Base-by-base conservation (phyloP, 2,113 vertebrate species). In the Cololabis saira region DNA sequence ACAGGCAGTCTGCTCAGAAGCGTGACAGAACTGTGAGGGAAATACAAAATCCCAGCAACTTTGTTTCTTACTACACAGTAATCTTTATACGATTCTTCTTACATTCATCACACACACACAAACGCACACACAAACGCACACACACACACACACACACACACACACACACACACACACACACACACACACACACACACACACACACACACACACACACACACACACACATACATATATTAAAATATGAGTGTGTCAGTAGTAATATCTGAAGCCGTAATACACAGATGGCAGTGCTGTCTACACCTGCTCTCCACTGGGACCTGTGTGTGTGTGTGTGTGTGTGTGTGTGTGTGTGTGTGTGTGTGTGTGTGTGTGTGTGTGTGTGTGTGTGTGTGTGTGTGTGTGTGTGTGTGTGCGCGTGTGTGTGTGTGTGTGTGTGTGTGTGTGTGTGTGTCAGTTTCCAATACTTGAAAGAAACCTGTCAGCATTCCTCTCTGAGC, bases 251-350 rank as follows among this genome's bases (percentile, higher is more conserved):
- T 76, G 76, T 82, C 69, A 72, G 73, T 76, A 59, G 61, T 78
- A 75, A 71, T 85, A 77, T 92, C 44, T 85, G 82, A 82, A 71
- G 61, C 68, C 77, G 41, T 40, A 58, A 74, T 75, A 44, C 82
- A 18, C 89, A 88, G 87, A 80, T 87, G 86, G 89, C 10, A 52
- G 64, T 86, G 78, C 85, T 80, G 49, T 83, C 81, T 83, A 45
- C 89, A 75, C 70, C 87, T 85, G 89, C 72, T 44, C 73, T 87
- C 92, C 76, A 3, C 12, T 12, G 83, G 91, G 85, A 93, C 72
- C 74, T 37, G 27, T 8, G 64, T 50, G 57, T 77, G 56, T 61
- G 50, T 52, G 50, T 37, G 40, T 62, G n/a, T 37, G 27, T 8
- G 64, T 50, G 57, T 77, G 56, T 61, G 50, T 52, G 50, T 37